Conservation (phyloP, 2,113 vertebrate species). For the Rhabdomys dilectus region DNA sequence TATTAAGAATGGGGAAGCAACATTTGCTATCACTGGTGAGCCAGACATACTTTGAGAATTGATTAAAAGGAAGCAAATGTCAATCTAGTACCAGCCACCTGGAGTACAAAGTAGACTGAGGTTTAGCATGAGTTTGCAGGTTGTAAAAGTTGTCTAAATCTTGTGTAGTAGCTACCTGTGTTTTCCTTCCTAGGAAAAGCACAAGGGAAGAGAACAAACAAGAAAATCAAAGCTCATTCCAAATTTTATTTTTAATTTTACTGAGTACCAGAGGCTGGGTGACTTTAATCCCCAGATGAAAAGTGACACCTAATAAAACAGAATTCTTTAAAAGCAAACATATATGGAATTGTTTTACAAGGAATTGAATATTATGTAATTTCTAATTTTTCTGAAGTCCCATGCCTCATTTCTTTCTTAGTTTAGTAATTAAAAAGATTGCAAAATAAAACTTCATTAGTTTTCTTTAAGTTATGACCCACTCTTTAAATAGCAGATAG, state of each 20-base stretch:
- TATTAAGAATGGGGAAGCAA: background rate
- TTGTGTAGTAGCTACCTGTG: rapidly evolving
- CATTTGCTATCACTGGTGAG: rapidly evolving
- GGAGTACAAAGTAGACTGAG: rapidly evolving
- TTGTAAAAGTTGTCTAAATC: rapidly evolving
- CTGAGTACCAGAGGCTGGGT: background rate
- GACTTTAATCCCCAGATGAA: background rate
- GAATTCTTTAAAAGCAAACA: background rate
- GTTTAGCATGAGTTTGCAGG: rapidly evolving
- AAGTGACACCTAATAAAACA: background rate
- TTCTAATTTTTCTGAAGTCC: background rate
- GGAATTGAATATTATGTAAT: background rate
- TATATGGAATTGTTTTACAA: background rate
- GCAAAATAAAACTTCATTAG: background rate
- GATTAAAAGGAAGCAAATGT: background rate
- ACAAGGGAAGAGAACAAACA: background rate
- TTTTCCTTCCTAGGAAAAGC: no score
- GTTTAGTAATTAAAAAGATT: background rate
- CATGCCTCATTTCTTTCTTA: background rate
- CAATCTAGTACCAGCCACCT: background rate
- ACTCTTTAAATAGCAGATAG: background rate
- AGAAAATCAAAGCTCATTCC: background rate
- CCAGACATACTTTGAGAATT: background rate
- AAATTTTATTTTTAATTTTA: background rate
- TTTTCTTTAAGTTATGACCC: background rate